Evolutionary conservation across 2,888 invertebrate species (phyloP).

Genomic region (Teinopalpus imperialis): DNA sequence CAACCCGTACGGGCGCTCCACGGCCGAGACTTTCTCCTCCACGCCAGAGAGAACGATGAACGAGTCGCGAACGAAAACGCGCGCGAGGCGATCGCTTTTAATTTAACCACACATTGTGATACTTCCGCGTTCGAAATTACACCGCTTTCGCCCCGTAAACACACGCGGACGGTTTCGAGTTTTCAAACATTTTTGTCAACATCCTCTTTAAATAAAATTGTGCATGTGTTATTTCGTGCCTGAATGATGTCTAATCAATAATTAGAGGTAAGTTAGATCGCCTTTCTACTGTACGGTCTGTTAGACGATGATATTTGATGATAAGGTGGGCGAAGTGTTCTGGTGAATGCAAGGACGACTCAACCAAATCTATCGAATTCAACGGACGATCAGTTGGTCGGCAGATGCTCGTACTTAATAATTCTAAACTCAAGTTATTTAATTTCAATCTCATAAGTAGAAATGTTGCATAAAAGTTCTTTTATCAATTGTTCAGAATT

Average conservation of each 20-base stretch:
- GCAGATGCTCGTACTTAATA: too few relatives aligned
- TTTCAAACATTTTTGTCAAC: constrained; percentile 45
- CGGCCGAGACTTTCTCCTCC: constrained; percentile 81
- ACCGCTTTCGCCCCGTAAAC: constrained; percentile 73
- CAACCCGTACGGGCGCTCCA: constrained; percentile 70
- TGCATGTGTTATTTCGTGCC: constrained; percentile 39
- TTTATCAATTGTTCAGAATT: too few relatives aligned
- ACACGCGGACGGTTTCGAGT: constrained; percentile 57
- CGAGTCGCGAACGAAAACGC: constrained; percentile 64
- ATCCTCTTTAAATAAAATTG: constrained; percentile 25
- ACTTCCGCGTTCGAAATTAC: constrained; percentile 62
- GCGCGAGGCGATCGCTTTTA: constrained; percentile 68
- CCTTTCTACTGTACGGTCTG: constrained; percentile 60
- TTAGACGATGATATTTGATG: constrained; percentile 70
- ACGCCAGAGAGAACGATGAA: constrained; percentile 65
- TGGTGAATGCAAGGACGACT: constrained; percentile 75
- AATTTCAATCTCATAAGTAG: too few relatives aligned
- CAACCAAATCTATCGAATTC: constrained; percentile 41
- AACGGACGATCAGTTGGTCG: constrained; percentile 29
- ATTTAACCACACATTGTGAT: constrained; percentile 39
- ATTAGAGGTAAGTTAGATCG: constrained; percentile 65
- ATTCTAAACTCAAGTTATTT: too few relatives aligned
- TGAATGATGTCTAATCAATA: constrained; percentile 55
- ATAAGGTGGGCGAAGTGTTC: constrained; percentile 60
- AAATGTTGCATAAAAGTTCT: too few relatives aligned